Conservation (phyloP, 2,888 invertebrate genomes). For the Osmoderma eremita region DNA sequence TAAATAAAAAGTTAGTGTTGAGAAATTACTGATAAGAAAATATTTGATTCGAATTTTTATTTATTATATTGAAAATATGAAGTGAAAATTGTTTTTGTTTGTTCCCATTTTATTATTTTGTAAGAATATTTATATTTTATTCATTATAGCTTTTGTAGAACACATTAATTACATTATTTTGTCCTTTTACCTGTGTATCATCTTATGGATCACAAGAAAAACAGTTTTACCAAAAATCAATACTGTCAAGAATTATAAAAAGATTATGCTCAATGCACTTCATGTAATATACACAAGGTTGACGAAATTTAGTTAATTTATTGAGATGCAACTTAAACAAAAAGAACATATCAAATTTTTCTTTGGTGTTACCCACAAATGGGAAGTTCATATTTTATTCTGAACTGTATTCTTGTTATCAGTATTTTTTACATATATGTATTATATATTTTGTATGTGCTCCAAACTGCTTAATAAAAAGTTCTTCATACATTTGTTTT, state of each 20-base stretch:
- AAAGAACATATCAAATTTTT: conserved; percentile 10
- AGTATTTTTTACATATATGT: conserved; percentile 21
- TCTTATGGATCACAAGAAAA: background rate
- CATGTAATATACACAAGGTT: background rate
- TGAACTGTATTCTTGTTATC: conserved; percentile 35
- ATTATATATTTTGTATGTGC: conserved; percentile 35
- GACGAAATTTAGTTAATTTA: conserved; percentile 12
- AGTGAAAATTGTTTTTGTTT: background rate
- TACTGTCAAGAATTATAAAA: background rate
- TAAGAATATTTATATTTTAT: conserved; percentile 17
- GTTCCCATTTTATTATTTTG: conserved; percentile 10
- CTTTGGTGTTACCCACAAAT: conserved; percentile 26
- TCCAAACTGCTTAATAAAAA: conserved; percentile 35
- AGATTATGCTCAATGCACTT: conserved; percentile 23
- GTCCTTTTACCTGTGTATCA: background rate
- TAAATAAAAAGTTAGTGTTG: conserved; percentile 1
- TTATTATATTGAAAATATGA: background rate
- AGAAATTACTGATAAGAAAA: conserved; percentile 19
- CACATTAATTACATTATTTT: background rate
- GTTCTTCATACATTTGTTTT: background rate
- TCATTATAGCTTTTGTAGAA: background rate
- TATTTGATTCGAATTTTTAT: background rate
- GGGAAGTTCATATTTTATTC: conserved; percentile 9
- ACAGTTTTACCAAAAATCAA: too few relatives aligned
- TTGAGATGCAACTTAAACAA: background rate